Base-by-base conservation (phyloP, 2,797 vertebrate genomes). In the Poeciliopsis infans region DNA sequence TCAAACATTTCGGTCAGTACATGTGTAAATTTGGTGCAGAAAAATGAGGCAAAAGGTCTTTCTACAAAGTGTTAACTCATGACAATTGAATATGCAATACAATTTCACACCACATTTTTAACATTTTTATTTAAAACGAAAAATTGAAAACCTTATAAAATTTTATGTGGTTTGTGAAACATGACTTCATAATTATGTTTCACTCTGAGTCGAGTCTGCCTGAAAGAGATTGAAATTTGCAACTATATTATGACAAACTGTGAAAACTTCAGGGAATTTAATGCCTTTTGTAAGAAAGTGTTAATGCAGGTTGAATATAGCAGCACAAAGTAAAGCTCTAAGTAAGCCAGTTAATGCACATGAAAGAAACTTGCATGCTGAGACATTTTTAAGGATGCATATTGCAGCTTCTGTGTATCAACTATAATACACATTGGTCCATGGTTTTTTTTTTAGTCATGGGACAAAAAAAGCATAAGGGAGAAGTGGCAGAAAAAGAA, bases 401-500 rank as follows among this genome's bases (percentile, higher is more conserved):
- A 75, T 46, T 72, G 23, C 53, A 33, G 59, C 75, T 5, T 31
- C 57, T 51, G 31, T 47, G 70, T 25, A 45, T 77, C 43, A 41
- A n/a, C 7, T 23, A 8, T 51, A 51, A 51, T 23, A 51, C 25
- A 51, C 7, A 51, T 23, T 23, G 49, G 8, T 7, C 49, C 20
- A 23, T 25, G 49, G 0, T 8, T 51, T 51, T 51, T 49, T 5
- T 7, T 51, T 49, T 7, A 7, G 49, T 31, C 39, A 74, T 59
- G 39, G 69, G 75, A 84, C 77, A 83, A 85, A 57, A 46, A 72
- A 51, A 61, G 77, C 80, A 87, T 84, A 86, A 82, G 79, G 77
- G 74, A 36, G 82, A 86, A 78, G 68, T 43, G 23, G 66, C 81
- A 91, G 87, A 87, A 89, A 91, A 88, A 87, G 88, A 92, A 79